phyloP scores from a whole-genome alignment of 2,113 vertebrate species.

The Hiodon tergisus region DNA sequence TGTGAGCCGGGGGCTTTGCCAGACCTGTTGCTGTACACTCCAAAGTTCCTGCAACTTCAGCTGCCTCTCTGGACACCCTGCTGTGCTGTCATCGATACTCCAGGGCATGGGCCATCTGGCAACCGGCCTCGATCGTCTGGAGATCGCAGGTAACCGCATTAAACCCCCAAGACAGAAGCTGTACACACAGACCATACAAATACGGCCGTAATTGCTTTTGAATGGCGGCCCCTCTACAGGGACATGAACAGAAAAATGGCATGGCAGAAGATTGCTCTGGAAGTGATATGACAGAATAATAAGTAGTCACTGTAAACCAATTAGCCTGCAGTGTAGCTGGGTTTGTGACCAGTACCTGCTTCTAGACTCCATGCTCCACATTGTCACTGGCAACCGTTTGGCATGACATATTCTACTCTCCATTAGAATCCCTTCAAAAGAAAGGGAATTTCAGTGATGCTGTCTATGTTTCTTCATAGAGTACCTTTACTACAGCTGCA shows the following conservation, averaged over 20 bases:
- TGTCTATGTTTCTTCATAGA: no score
- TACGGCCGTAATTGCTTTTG: conserved; percentile 17
- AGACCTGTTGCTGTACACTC: no score
- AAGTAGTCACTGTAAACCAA: conserved; percentile 4
- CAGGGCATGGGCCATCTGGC: conserved; percentile 1
- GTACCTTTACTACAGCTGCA: no score
- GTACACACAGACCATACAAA: not conserved
- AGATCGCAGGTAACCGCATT: conserved; percentile 2
- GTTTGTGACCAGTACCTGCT: not conserved
- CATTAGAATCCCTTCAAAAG: not conserved
- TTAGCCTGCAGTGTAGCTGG: conserved; percentile 4
- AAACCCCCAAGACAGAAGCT: not conserved
- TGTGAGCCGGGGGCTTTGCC: no score
- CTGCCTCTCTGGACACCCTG: no score
- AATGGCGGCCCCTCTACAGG: not conserved
- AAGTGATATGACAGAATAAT: not conserved
- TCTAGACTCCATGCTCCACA: not conserved
- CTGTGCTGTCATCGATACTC: not conserved
- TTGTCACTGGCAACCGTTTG: not conserved
- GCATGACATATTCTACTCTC: not conserved
- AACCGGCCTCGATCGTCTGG: not conserved
- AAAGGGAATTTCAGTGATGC: no score
- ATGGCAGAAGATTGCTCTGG: not conserved
- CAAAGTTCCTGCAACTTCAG: not conserved
- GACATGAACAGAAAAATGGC: not conserved